Evolutionary conservation across 2,113 vertebrate genomes (phyloP).

Genomic region (Ammodytes marinus): DNA sequence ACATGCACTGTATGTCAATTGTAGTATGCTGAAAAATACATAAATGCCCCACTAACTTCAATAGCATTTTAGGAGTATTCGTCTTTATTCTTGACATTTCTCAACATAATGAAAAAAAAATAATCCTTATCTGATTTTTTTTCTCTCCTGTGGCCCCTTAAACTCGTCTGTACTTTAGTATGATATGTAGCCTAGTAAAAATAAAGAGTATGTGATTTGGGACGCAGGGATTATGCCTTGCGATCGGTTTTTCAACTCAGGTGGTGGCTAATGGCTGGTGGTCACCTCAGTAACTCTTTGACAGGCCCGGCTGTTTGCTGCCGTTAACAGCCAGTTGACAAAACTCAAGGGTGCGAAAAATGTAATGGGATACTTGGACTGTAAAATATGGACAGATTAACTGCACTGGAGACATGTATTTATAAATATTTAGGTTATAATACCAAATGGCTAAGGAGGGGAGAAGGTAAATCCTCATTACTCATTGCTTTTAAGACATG

Average conservation of each 20-base stretch:
- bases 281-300: background rate
- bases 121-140: too few relatives aligned
- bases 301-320: constrained; percentile 3
- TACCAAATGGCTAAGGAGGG: background rate
- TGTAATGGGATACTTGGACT: background rate
- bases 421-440: constrained; percentile 8
- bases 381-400: constrained; percentile 6
- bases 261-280: background rate
- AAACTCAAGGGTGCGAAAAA: background rate
- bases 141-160: too few relatives aligned
- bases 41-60: too few relatives aligned
- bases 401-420: background rate
- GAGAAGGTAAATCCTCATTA: background rate
- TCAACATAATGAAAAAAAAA: too few relatives aligned
- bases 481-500: background rate
- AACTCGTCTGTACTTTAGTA: too few relatives aligned
- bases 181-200: too few relatives aligned
- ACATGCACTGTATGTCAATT: too few relatives aligned
- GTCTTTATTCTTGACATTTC: too few relatives aligned
- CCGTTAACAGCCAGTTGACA: background rate
- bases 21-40: too few relatives aligned
- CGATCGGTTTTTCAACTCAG: background rate
- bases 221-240: too few relatives aligned
- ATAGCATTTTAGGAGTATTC: too few relatives aligned
- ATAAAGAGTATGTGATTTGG: too few relatives aligned